Conservation (phyloP, 2,888 invertebrate genomes). For the Oligia strigilis region DNA sequence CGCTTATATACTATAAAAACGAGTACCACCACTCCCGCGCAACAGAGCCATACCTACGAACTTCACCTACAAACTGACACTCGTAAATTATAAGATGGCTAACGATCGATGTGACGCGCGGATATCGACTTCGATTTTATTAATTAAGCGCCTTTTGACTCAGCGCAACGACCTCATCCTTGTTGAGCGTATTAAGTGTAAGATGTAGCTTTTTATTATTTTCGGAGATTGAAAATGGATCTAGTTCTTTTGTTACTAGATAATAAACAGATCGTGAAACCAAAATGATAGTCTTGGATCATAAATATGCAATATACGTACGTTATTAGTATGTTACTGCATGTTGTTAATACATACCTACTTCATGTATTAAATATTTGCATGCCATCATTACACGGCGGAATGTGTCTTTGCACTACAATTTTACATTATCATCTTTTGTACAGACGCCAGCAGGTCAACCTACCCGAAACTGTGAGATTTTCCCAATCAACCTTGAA, state of each 20-base stretch:
- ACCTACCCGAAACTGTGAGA: no score
- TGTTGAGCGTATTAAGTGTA: conserved; percentile 35
- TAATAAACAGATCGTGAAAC: conserved; percentile 15
- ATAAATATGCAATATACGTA: background rate
- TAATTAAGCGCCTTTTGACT: conserved; percentile 42
- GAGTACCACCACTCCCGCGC: conserved; percentile 75
- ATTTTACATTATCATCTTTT: no score
- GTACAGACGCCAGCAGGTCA: no score
- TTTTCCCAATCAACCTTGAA: no score
- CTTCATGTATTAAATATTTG: no score
- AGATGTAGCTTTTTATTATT: conserved; percentile 7
- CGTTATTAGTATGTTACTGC: no score
- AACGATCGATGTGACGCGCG: conserved; percentile 71
- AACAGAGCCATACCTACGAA: conserved; percentile 82
- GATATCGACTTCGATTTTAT: conserved; percentile 60
- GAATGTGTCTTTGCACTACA: no score
- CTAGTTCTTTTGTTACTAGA: conserved; percentile 18
- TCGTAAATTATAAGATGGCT: conserved; percentile 84
- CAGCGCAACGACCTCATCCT: conserved; percentile 69
- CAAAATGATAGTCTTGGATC: conserved; percentile 6
- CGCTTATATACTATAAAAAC: conserved; percentile 82
- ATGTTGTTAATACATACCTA: no score
- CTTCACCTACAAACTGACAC: conserved; percentile 86
- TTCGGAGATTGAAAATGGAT: conserved; percentile 20
- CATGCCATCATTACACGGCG: no score